phyloP scores from a whole-genome alignment of 2,113 vertebrate genomes.

The Pandion haliaetus region DNA sequence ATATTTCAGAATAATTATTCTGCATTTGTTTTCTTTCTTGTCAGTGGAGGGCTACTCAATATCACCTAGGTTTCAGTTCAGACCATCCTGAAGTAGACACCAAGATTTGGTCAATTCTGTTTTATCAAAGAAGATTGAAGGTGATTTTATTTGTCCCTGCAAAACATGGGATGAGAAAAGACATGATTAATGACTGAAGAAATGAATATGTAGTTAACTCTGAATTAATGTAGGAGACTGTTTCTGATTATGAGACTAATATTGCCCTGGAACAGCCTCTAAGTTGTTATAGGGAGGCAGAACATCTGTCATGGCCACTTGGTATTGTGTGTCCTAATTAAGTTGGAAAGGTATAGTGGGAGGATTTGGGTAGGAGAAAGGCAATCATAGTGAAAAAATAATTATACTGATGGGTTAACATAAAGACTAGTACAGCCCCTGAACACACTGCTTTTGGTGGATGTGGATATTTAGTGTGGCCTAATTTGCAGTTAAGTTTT shows the following conservation, averaged over 20 bases:
- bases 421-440: not conserved
- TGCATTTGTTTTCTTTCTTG: not conserved
- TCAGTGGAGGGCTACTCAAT: not conserved
- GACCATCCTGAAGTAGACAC: not conserved
- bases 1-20: not conserved
- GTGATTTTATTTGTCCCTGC: not conserved
- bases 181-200: not conserved
- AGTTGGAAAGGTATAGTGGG: not conserved
- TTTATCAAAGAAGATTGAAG: not conserved
- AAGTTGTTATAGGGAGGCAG: not conserved
- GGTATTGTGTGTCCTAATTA: not conserved
- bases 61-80: not conserved
- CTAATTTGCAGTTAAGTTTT: not conserved
- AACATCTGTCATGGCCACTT: not conserved
- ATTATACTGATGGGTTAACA: not conserved
- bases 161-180: not conserved
- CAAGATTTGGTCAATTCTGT: not conserved
- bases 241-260: not conserved
- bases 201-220: not conserved
- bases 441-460: not conserved
- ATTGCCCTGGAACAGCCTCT: not conserved
- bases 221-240: not conserved
- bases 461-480: not conserved
- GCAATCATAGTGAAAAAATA: not conserved
- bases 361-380: not conserved